phyloP scores from a whole-genome alignment of 64 coral and sea anemone species.

The Cladopsammia gracilis region DNA sequence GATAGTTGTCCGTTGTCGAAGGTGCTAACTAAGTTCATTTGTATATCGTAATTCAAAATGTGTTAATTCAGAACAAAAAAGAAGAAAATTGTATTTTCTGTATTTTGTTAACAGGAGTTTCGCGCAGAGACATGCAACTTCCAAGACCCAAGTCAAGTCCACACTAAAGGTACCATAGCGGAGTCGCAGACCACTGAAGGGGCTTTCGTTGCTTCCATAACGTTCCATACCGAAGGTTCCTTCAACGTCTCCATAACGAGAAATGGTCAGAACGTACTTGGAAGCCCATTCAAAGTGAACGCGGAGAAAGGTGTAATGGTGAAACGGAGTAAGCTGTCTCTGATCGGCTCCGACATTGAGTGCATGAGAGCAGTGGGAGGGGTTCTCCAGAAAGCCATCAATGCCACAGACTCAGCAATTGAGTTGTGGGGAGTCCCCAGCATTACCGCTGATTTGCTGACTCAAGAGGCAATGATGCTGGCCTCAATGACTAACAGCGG shows the following conservation, averaged over 20 bases:
- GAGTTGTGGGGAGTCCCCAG: slow-evolving; percentile 65
- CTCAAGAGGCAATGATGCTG: slow-evolving; percentile 55
- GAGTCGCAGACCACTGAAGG: neutral
- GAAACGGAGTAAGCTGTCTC: slow-evolving; percentile 64
- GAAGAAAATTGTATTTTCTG: neutral
- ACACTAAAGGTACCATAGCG: slow-evolving; percentile 11
- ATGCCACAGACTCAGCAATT: neutral
- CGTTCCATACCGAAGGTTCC: slow-evolving; percentile 50
- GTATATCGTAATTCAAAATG: too few relatives aligned
- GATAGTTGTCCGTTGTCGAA: too few relatives aligned
- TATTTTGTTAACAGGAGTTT: slow-evolving; percentile 22
- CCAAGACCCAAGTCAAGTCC: neutral
- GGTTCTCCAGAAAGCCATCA: slow-evolving; percentile 37
- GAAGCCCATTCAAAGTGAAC: slow-evolving; percentile 59
- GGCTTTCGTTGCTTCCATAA: slow-evolving; percentile 43
- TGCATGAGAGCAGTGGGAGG: slow-evolving; percentile 66
- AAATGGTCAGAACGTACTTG: slow-evolving; percentile 44
- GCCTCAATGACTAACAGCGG: slow-evolving; percentile 71
- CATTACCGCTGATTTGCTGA: slow-evolving; percentile 3
- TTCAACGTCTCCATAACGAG: slow-evolving; percentile 56
- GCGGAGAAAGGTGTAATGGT: slow-evolving; percentile 52
- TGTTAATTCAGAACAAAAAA: neutral
- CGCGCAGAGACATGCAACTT: neutral
- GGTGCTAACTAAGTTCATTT: too few relatives aligned
- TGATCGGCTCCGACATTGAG: slow-evolving; percentile 51